Conservation (phyloP, 2,113 vertebrate genomes). For the Cygnus buccinator region DNA sequence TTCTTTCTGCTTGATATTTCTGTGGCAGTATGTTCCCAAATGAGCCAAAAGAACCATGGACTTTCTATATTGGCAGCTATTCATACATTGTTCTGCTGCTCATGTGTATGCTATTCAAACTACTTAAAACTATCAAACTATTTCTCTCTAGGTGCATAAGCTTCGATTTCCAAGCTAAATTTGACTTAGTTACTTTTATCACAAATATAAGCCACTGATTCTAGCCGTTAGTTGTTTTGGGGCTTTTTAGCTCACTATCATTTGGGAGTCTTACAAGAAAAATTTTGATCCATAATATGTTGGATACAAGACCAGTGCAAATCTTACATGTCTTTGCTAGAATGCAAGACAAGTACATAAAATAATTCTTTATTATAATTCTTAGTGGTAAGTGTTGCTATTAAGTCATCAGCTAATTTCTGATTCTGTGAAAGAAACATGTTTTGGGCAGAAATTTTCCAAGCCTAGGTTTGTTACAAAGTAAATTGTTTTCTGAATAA, state of each 20-base stretch:
- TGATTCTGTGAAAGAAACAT: slow-evolving; percentile 48
- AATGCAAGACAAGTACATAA: neutral
- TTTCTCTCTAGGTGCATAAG: neutral
- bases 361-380: slow-evolving; percentile 51
- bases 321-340: neutral
- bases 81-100: neutral
- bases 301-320: neutral
- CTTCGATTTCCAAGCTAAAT: neutral
- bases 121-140: neutral
- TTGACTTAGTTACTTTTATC: neutral
- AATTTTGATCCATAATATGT: neutral
- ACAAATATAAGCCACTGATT: neutral
- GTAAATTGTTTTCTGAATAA: slow-evolving; percentile 62
- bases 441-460: slow-evolving; percentile 59
- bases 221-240: neutral
- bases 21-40: neutral
- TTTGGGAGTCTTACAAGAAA: neutral
- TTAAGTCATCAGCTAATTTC: slow-evolving; percentile 61
- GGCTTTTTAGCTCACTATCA: neutral
- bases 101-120: neutral
- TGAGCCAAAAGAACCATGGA: neutral
- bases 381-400: slow-evolving; percentile 14
- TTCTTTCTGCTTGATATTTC: neutral
- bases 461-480: slow-evolving; percentile 53
- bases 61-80: neutral